Percentiles rank a stretch among this genome's conserved stretches.
Evolutionary conservation across 2,888 invertebrate species (phyloP).

Genomic region (Aleiodes testaceus): DNA sequence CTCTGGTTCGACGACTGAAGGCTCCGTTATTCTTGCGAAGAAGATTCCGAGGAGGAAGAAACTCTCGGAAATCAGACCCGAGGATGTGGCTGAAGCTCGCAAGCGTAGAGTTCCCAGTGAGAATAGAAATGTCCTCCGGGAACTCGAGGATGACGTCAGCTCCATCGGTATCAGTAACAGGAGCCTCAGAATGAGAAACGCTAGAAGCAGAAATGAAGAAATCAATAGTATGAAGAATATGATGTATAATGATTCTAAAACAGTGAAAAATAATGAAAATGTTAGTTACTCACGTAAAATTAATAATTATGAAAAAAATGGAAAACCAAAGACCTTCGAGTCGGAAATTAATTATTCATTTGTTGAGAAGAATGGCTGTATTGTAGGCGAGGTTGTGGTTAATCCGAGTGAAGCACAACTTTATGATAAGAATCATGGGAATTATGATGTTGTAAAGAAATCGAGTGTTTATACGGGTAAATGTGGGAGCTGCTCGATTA

Average conservation of each 20-base stretch:
- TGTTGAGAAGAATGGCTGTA: slow-evolving; percentile 45
- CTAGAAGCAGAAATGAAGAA: slow-evolving; percentile 39
- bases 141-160: slow-evolving; percentile 32
- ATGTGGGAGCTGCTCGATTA: not conserved
- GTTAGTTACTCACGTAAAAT: slow-evolving; percentile 38
- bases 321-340: slow-evolving; percentile 45
- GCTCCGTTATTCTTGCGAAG: slow-evolving; percentile 57
- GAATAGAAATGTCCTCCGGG: slow-evolving; percentile 34
- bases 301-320: slow-evolving; percentile 57
- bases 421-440: slow-evolving; percentile 53
- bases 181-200: slow-evolving; percentile 13
- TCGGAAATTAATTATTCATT: slow-evolving; percentile 48
- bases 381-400: slow-evolving; percentile 39
- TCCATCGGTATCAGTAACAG: slow-evolving; percentile 31
- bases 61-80: slow-evolving; percentile 63
- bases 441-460: slow-evolving; percentile 47
- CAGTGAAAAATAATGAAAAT: slow-evolving; percentile 47
- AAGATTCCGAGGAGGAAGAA: slow-evolving; percentile 59
- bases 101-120: slow-evolving; percentile 50
- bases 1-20: slow-evolving; percentile 65
- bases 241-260: slow-evolving; percentile 29
- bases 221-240: slow-evolving; percentile 47
- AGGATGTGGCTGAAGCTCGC: slow-evolving; percentile 66
- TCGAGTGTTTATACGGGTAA: slow-evolving; percentile 60
- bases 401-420: slow-evolving; percentile 45